Conservation (phyloP, 2,797 vertebrate species). For the Alca torda region DNA sequence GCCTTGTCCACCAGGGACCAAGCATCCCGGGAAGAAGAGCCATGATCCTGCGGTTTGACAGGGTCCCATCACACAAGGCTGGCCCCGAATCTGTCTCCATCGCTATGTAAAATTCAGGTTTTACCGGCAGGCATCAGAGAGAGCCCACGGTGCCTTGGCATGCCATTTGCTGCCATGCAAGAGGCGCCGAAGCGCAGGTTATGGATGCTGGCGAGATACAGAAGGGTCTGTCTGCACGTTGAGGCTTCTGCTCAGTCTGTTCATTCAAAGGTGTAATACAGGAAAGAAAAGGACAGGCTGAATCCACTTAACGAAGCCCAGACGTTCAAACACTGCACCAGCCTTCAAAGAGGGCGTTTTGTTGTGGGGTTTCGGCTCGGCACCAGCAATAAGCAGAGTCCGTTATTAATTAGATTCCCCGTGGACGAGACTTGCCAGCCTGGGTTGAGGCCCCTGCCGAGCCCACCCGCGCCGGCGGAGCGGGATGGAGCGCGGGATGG, state of each 20-base stretch:
- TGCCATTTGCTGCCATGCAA: accelerated
- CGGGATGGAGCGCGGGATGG: accelerated
- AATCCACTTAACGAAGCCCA: background rate
- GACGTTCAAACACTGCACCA: background rate
- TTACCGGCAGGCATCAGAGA: background rate
- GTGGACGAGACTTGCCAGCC: background rate
- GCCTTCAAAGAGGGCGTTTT: background rate
- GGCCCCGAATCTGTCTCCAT: background rate
- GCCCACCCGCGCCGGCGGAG: background rate
- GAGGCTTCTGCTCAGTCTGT: background rate
- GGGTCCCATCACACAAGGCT: background rate
- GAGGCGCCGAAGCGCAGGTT: background rate
- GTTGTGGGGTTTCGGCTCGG: background rate
- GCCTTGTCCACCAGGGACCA: background rate
- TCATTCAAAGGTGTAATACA: accelerated
- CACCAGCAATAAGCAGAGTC: background rate
- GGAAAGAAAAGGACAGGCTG: background rate
- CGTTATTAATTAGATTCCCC: background rate
- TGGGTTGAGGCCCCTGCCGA: background rate
- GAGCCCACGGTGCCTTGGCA: background rate
- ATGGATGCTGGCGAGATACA: accelerated
- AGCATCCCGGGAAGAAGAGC: background rate
- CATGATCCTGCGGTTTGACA: accelerated
- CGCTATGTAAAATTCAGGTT: accelerated
- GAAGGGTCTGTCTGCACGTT: background rate